These are phyloP conservation scores for Eumerus sabulonum DNA, from an alignment of 2,888 invertebrate species.

Conservation along the genomic window DNA sequence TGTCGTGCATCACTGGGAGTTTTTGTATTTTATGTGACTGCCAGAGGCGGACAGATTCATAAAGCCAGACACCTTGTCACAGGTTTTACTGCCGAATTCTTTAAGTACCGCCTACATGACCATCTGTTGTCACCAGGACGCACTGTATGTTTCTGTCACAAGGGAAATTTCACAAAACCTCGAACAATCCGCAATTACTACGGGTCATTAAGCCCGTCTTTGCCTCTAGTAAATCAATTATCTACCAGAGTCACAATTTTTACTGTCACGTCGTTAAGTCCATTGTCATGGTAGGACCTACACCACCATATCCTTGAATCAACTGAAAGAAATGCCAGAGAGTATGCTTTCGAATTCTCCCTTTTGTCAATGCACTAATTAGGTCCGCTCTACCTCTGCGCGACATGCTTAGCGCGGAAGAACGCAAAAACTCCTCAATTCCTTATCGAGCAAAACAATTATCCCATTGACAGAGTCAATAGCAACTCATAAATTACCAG, in stretches of 20 bases:
- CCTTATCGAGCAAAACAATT: constrained; percentile 35
- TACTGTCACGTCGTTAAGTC: constrained; percentile 28
- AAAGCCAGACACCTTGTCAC: background rate
- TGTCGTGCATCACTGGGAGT: constrained; percentile 33
- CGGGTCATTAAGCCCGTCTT: constrained; percentile 9
- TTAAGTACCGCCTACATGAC: background rate
- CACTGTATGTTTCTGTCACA: background rate
- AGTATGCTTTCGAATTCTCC: background rate
- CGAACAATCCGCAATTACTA: background rate
- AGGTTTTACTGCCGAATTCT: constrained; percentile 2
- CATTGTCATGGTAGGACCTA: constrained; percentile 16
- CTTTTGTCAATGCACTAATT: constrained; percentile 51
- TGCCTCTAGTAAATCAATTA: constrained; percentile 1
- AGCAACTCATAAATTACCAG: constrained; percentile 51
- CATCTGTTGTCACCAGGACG: background rate
- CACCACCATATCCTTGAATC: constrained; percentile 9
- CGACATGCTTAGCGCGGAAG: constrained; percentile 29
- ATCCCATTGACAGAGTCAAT: constrained; percentile 56
- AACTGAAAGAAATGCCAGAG: constrained; percentile 16
- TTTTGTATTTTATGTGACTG: constrained; percentile 7
- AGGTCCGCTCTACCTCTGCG: constrained; percentile 37
- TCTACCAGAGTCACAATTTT: no score
- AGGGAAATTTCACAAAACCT: no score
- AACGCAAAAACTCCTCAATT: constrained; percentile 29
- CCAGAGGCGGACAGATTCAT: no score